These are phyloP conservation scores for Coregonus sp. DNA, from an alignment of 2,797 vertebrate genomes.

Conservation along the genomic window DNA sequence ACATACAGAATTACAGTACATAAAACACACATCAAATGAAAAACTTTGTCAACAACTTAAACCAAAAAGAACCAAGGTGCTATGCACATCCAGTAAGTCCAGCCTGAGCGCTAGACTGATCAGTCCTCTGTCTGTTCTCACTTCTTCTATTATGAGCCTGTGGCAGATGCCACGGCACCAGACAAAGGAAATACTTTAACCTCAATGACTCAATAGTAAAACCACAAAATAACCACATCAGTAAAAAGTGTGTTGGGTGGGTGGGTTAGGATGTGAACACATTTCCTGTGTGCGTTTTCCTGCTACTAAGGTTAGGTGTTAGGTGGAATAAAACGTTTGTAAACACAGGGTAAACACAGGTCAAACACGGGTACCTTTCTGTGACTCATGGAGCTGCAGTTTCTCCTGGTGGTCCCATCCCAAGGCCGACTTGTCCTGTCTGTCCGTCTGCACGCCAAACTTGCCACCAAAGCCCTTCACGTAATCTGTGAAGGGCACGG, in stretches of 20 bases:
- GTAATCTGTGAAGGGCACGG: conserved; percentile 79
- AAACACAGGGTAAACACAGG: not conserved
- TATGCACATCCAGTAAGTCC: no score
- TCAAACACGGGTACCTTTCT: conserved; percentile 83
- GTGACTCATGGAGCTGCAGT: conserved; percentile 92
- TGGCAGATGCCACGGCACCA: not conserved
- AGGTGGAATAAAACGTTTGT: not conserved
- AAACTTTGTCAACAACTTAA: not conserved
- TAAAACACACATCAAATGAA: not conserved
- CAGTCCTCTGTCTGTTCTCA: not conserved
- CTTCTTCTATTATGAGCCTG: not conserved
- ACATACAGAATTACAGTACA: not conserved
- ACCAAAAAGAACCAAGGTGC: not conserved
- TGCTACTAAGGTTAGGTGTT: not conserved
- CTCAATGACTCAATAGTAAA: not conserved
- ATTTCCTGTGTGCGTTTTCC: not conserved
- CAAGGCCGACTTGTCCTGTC: conserved; percentile 94
- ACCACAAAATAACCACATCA: not conserved
- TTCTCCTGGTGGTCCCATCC: conserved; percentile 99
- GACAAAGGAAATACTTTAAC: not conserved
- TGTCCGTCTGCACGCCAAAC: conserved; percentile 94
- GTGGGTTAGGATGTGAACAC: not conserved
- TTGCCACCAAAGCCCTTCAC: conserved; percentile 95
- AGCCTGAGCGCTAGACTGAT: not conserved
- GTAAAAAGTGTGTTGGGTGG: not conserved